Evolutionary conservation across 2,113 vertebrate genomes (phyloP).

Genomic region (Tursiops truncatus): DNA sequence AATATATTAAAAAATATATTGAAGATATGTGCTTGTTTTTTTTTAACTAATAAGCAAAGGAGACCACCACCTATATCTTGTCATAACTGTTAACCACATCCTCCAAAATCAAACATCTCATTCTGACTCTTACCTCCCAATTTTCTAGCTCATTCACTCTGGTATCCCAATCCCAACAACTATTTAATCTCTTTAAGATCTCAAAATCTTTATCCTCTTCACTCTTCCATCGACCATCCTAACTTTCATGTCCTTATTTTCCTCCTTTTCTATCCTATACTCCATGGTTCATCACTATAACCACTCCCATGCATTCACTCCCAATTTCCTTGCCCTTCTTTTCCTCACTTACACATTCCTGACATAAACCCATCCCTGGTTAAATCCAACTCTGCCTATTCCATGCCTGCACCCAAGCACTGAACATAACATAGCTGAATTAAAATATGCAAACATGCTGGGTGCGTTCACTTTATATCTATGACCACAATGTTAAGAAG

Average conservation of each 20-base stretch:
- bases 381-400: not conserved
- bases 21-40: not conserved
- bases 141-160: not conserved
- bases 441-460: not conserved
- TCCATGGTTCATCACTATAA: not conserved
- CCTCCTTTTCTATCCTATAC: not conserved
- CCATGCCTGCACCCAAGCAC: not conserved
- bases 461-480: slow-evolving; percentile 3
- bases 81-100: not conserved
- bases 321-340: not conserved
- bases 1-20: not conserved
- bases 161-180: not conserved
- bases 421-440: not conserved
- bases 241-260: not conserved
- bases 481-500: slow-evolving; percentile 19
- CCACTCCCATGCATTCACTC: not conserved
- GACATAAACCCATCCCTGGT: not conserved
- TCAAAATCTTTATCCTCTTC: not conserved
- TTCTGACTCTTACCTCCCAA: not conserved
- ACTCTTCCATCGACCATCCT: not conserved
- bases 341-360: not conserved
- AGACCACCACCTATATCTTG: not conserved
- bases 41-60: not conserved
- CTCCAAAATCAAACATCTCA: not conserved
- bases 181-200: not conserved